Base-by-base conservation (phyloP, 2,797 vertebrate species). In the Florisuga fusca region DNA sequence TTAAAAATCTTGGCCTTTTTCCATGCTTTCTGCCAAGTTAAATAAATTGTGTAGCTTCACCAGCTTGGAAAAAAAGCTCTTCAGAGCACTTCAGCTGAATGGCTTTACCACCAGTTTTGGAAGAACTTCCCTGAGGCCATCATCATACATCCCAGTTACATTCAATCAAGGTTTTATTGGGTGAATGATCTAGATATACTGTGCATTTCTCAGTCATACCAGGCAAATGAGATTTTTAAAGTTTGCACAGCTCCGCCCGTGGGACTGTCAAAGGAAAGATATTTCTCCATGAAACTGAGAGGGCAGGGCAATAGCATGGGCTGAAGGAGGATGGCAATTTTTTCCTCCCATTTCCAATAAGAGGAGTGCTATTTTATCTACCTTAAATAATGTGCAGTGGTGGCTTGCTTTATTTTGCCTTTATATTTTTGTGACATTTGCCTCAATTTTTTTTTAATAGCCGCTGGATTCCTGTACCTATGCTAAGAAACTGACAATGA, bases 21-120 rank as follows among this genome's bases (percentile, higher is more conserved):
- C n/a, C 87, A 92, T 9, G 27, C 51, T 78, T 97, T 89, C 66
- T 93, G 84, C 58, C 87, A 91, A 86, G 80, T 92, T 81, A 86
- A 84, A 89, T 84, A 57, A 58, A 78, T 68, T 34, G 34, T 79
- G 74, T 41, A 73, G 54, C 27, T 79, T 82, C 50, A 55, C 14
- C 36, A 26, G 7, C n/a, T 82, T 84, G 66, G 82, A 85, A 91
- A 80, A 59, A 36, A 13, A 68, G 21, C 27, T 94, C 45, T 43
- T 83, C 59, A 68, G 11, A 38, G 58, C n/a, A 3, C 1, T 12
- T 63, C 34, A 66, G 51, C 6, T 72, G 34, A 89, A 86, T 45
- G 29, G 7, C 80, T 93, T 92, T 72, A 80, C 71, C 62, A 59
- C 36, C 18, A 53, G 89, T 89, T 85, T 94, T 12, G 4, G 84